These are phyloP conservation scores for Pangasius mekongensis DNA, from an alignment of 2,797 vertebrate species.

Conservation along the genomic window DNA sequence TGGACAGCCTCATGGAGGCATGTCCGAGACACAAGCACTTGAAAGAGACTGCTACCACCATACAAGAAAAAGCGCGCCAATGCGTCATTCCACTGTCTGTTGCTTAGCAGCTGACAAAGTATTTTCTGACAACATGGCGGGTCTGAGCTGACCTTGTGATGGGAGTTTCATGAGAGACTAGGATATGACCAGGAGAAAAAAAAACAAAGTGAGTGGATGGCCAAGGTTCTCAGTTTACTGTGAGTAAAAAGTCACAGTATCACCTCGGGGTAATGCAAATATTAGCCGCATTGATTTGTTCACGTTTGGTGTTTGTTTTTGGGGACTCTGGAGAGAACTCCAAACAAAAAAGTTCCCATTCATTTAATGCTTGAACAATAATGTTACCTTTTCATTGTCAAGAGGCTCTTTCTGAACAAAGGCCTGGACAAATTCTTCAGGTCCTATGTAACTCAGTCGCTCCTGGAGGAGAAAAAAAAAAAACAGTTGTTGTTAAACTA, in stretches of 20 bases:
- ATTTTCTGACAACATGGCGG: conserved; percentile 34
- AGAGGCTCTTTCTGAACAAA: conserved; percentile 90
- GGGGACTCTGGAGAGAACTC: background rate
- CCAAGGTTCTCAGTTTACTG: conserved; percentile 48
- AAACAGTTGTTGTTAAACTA: too few species aligned
- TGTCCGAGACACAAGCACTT: conserved; percentile 20
- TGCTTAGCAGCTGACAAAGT: conserved; percentile 72
- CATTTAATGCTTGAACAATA: conserved; percentile 3
- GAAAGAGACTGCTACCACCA: conserved; percentile 47
- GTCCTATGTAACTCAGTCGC: conserved; percentile 91
- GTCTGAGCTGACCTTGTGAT: conserved; percentile 58
- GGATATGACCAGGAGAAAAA: background rate
- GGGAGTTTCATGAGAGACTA: conserved; percentile 33
- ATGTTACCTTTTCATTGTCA: conserved; percentile 88
- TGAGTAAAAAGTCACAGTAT: conserved; percentile 58
- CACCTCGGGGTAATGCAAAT: conserved; percentile 51
- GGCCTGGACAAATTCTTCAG: conserved; percentile 93
- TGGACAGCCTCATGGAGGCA: conserved; percentile 50
- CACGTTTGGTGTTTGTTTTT: conserved; percentile 40
- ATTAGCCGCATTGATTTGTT: conserved; percentile 59
- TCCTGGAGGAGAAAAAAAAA: too few species aligned
- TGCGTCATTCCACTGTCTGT: conserved; percentile 58
- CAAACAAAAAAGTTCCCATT: background rate
- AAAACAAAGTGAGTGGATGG: conserved; percentile 24
- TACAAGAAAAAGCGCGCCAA: conserved; percentile 56